Evolutionary conservation across 2,888 invertebrate species (phyloP).

Genomic region (Dryobota labecula): DNA sequence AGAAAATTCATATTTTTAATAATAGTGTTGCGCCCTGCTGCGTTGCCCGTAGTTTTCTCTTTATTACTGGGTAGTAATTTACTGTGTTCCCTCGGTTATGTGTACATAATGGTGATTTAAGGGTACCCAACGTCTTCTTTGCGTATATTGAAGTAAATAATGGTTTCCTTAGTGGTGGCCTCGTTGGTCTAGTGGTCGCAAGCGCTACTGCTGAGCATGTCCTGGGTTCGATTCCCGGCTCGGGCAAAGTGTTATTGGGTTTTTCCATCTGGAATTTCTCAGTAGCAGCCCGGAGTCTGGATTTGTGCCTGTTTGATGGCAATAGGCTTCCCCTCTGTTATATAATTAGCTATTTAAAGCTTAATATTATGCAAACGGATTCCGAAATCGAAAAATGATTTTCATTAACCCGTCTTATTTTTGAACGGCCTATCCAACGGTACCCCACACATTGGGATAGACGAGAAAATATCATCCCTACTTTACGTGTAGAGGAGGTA

Average conservation of each 20-base stretch:
- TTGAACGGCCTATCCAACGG: too few species aligned
- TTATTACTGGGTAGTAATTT: conserved; percentile 38
- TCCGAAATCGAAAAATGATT: too few species aligned
- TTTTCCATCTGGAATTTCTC: not conserved
- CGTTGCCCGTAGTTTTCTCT: conserved; percentile 18
- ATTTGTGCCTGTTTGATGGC: too few species aligned
- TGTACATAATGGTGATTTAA: conserved; percentile 30
- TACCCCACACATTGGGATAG: too few species aligned
- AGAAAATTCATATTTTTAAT: conserved; percentile 38
- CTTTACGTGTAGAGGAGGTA: too few species aligned
- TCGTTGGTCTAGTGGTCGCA: not conserved
- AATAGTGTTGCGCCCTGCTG: conserved; percentile 44
- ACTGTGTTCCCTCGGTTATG: conserved; percentile 11
- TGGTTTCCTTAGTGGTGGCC: not conserved
- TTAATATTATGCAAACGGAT: too few species aligned
- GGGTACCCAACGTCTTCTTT: not conserved
- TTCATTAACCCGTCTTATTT: too few species aligned
- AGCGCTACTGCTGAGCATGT: not conserved
- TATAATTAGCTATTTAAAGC: too few species aligned
- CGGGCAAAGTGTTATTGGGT: not conserved
- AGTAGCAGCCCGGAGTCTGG: too few species aligned
- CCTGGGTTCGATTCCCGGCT: not conserved
- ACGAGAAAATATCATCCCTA: too few species aligned
- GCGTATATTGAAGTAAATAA: conserved; percentile 4
- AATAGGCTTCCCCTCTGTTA: too few species aligned